Base-by-base conservation (phyloP, 2,888 invertebrate species). In the Acholoe squamosa region DNA sequence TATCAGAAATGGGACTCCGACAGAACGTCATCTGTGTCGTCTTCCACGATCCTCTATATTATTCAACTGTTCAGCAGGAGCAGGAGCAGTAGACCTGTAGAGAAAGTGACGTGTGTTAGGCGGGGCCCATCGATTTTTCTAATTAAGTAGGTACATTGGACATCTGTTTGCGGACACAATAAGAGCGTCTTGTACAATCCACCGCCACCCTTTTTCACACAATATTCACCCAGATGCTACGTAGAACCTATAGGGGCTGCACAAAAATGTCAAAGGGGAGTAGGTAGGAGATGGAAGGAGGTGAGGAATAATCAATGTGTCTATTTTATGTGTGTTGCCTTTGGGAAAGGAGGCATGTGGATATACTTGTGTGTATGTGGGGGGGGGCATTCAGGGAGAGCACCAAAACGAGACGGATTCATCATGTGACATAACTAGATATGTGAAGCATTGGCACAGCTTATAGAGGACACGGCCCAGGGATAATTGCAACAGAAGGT, bases 251-350 rank as follows among this genome's bases (percentile, higher is more conserved):
- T 43, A 43, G 10, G 10, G 10, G 43, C 5, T 43, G 43, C 43
- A 43, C 10, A 43, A 43, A 43, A 10, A 43, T 43, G 43, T 43
- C 3, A 10, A 43, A 43, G 10, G 43, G 43, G 10, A 43, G 43
- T 3, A 28, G 71, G 71, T 14, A 28, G 16, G 28, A n/a, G n/a
- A n/a, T 7, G 43, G 43, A 43, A 43, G 43, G 43, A 28, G 71
- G 71, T 14, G 71, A 28, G 28, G 71, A 71, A 71, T 71, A 71
- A 71, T 71, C 71, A 25, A 71, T 28, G 71, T 71, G 25, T 71
- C 71, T 71, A 71, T 71, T 71, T 5, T 7, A 25, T 28, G 28
- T 25, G 0, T 71, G 25, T 0, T 16, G n/a, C 54, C 12, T 14
- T 19, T 61, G 61, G n/a, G 61, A 14, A 19, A n/a, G 22, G 3